phyloP scores from a whole-genome alignment of 64 coral and sea anemone species.

The Porites lutea region DNA sequence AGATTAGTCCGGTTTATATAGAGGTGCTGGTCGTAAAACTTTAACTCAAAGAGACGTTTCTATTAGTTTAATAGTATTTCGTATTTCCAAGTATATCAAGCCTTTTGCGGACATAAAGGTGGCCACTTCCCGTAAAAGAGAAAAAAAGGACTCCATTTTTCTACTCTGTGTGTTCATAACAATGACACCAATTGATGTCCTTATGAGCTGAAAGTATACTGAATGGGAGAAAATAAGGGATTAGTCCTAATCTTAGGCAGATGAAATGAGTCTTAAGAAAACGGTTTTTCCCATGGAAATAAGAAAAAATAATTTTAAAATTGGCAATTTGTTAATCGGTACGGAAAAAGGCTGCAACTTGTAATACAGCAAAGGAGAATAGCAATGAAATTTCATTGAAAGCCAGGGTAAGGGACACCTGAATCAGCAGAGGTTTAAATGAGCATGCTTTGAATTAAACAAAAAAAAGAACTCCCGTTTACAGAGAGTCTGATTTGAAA shows the following conservation, averaged over 20 bases:
- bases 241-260: background rate
- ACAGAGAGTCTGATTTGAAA: background rate
- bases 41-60: too few relatives aligned
- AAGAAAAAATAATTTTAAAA: background rate
- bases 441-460: background rate
- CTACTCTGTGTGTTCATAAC: background rate
- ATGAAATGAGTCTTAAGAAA: background rate
- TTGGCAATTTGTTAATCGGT: background rate
- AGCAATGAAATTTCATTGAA: slow-evolving; percentile 18
- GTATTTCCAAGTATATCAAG: background rate
- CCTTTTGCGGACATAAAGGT: background rate
- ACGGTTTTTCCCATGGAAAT: background rate
- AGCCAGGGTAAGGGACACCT: background rate
- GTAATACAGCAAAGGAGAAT: background rate
- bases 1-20: background rate
- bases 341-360: background rate
- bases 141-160: background rate
- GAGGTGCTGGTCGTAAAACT: slow-evolving; percentile 1
- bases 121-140: background rate
- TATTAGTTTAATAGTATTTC: background rate
- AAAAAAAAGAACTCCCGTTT: background rate
- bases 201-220: too few relatives aligned
- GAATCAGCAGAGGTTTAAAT: background rate
- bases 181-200: background rate
- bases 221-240: background rate